These are phyloP conservation scores for Periphyllus acericola DNA, from an alignment of 2,888 invertebrate species.

Conservation along the genomic window DNA sequence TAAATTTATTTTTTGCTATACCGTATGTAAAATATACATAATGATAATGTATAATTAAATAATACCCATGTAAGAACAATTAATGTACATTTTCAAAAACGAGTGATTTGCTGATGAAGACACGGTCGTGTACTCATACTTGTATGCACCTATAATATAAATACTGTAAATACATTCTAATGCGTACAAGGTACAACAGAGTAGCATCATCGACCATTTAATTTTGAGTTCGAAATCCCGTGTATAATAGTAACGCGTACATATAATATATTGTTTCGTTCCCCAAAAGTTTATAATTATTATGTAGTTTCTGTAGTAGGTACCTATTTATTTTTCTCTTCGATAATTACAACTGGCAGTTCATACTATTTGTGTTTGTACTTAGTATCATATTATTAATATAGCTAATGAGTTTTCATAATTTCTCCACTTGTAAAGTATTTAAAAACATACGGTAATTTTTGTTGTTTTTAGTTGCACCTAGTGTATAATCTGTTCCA, in stretches of 20 bases:
- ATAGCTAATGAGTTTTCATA: not conserved
- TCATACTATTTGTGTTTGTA: not conserved
- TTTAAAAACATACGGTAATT: not conserved
- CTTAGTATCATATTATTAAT: not conserved
- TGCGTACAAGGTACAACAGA: not conserved
- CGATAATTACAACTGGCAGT: not conserved
- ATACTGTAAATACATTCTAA: not conserved
- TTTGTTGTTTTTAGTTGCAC: not conserved
- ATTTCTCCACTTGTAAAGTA: not conserved
- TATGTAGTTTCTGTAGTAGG: not conserved
- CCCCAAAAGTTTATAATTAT: not conserved
- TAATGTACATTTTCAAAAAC: not conserved
- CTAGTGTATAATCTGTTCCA: not conserved
- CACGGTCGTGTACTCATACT: no score
- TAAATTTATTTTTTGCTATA: no score
- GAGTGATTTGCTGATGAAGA: not conserved
- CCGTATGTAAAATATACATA: no score
- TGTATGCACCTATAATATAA: no score
- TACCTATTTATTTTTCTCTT: not conserved
- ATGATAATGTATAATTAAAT: no score
- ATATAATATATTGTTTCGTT: not conserved
- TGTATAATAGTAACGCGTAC: not conserved
- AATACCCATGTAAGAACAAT: no score
- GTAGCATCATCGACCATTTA: not conserved
- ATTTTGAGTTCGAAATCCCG: not conserved